Evolutionary conservation across 1,140 invertebrate genomes (phyloP), one percentile per base, ranked within the genome.

Genomic region (Heliconius eleuchia): DNA sequence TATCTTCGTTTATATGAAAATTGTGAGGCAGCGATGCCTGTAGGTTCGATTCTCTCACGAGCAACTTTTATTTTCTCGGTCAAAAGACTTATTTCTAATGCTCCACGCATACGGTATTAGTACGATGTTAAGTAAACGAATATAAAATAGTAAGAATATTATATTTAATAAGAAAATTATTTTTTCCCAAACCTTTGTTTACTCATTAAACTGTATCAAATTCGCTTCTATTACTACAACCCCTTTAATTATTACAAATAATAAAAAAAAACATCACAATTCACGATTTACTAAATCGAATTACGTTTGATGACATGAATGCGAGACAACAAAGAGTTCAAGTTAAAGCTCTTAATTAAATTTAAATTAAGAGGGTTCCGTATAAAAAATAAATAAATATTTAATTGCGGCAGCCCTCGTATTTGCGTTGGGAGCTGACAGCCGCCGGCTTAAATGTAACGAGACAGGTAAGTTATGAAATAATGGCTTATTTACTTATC

Each of bases 401-500:
- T 60, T 60, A 16, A 27, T 30, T 30, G 23, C 23, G 60, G 9
- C 27, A 66, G 27, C 60, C 60, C 60, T 66, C 23, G 23, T 30
- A 11, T 30, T 66, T 30, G 55, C 55, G 60, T 66, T 66, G n/a
- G 60, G 27, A 66, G 27, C 23, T 66, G 60, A 66, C 60, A 66
- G 60, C 60, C 60, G 60, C 60, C 60, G 60, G 60, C 27, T 66
- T 66, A 30, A 66, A 30, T 66, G 27, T 30, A 66, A 66, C 60
- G 60, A 66, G 60, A 66, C 60, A 66, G 60, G 60, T 66, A 66
- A 66, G 60, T 30, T 66, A 66, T 66, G 60, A 30, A 66, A 66
- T 66, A 66, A 66, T 66, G 60, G 27, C 60, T 66, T 66, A 66
- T 66, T 66, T 27, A 66, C 60, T 66, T 66, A 30, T 18, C 30